Evolutionary conservation across 2,113 vertebrate genomes (phyloP).

Genomic region (Otocyon megalotis): DNA sequence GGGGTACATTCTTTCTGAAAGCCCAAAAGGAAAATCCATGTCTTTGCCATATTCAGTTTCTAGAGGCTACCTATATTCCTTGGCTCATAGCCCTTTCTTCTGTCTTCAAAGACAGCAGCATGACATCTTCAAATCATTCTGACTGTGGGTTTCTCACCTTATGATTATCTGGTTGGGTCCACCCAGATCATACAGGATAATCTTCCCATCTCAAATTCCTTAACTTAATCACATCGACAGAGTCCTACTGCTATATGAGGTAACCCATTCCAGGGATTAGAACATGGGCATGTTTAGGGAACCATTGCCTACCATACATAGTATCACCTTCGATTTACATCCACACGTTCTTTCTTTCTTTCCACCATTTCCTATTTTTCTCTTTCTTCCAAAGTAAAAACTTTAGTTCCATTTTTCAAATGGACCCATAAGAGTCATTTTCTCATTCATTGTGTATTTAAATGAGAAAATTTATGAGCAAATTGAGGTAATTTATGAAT

Average conservation of each 20-base stretch:
- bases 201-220: background rate
- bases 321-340: background rate
- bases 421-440: background rate
- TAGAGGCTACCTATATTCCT: background rate
- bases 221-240: background rate
- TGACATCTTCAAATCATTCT: background rate
- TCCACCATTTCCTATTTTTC: background rate
- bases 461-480: background rate
- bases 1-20: background rate
- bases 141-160: background rate
- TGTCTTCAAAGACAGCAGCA: background rate
- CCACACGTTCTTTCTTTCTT: background rate
- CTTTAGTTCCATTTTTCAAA: background rate
- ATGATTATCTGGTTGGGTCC: background rate
- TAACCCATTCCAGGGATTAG: background rate
- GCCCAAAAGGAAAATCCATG: background rate
- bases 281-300: background rate
- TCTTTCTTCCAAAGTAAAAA: background rate
- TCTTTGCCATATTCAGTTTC: background rate
- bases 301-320: background rate
- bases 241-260: background rate
- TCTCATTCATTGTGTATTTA: background rate
- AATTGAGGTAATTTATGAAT: background rate
- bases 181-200: background rate
- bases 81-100: background rate